phyloP scores from a whole-genome alignment of 2,797 vertebrate species.

The Catamblyrhynchus diadema region DNA sequence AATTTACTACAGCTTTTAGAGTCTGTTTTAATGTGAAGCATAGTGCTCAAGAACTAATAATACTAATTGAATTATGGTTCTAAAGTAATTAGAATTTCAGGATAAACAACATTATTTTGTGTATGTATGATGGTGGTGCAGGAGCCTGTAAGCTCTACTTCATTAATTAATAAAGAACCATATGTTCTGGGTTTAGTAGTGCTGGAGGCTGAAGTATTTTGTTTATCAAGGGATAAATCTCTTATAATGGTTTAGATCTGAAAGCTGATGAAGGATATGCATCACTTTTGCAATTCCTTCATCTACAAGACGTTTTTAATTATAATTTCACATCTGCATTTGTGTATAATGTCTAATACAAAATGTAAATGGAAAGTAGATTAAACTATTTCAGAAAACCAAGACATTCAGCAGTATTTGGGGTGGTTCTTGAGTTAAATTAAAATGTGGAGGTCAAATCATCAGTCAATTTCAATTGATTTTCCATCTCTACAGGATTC shows the following conservation, averaged over 20 bases:
- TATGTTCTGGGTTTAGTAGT: constrained; percentile 9
- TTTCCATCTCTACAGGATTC: neutral
- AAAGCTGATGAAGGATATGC: constrained; percentile 9
- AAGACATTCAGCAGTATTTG: neutral
- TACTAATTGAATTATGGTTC: constrained; percentile 54
- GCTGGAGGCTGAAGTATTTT: constrained; percentile 24
- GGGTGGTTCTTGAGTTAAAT: neutral
- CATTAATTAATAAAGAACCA: constrained; percentile 53
- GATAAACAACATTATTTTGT: constrained; percentile 31
- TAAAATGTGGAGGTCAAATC: neutral
- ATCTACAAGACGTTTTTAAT: neutral
- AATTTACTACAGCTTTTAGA: constrained; percentile 29
- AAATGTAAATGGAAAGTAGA: neutral
- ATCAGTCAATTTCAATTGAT: neutral
- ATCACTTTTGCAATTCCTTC: constrained; percentile 14
- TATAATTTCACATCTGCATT: neutral
- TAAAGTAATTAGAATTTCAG: constrained; percentile 34
- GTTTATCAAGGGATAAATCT: constrained; percentile 33
- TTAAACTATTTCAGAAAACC: neutral
- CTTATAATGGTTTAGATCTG: constrained; percentile 32
- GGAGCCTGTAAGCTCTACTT: constrained; percentile 14
- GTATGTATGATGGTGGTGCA: neutral
- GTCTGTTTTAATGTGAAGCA: constrained; percentile 26
- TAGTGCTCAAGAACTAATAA: constrained; percentile 14
- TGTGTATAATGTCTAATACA: neutral